Base-by-base conservation (phyloP, 2,113 vertebrate genomes). In the human (Homo sapiens) region DNA sequence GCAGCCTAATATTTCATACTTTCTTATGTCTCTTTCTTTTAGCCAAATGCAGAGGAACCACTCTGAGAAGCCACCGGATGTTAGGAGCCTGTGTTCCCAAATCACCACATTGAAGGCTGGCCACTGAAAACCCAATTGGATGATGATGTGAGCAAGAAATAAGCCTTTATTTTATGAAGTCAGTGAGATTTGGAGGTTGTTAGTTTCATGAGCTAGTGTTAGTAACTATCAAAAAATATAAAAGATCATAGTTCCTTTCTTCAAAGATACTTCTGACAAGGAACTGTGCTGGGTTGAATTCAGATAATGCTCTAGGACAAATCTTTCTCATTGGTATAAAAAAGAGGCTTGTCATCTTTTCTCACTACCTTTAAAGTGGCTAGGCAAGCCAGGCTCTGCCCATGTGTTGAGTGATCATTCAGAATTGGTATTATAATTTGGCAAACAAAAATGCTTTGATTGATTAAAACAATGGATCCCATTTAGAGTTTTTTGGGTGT, bases 391-490 rank as follows among this genome's bases (percentile, higher is more conserved):
- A 88, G 45, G 32, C 12, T 55, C 87, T 52, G 9, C 50, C 32
- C 66, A 70, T 4, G 10, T 50, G 72, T 79, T n/a, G 40, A 35
- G 35, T 75, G 86, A 93, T 48, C 61, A 75, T 88, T 73, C 52
- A 76, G 79, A 97, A 72, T 64, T 76, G 17, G 73, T 72, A 75
- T 85, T 92, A 70, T 76, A 93, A 89, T 85, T 92, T 66, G 83
- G 66, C 17, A 89, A 45, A 91, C 40, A 92, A n/a, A n/a, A 89
- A 90, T 45, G 50, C 25, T 57, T 92, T 40, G 40, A 79, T n/a
- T 66, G 80, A 93, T 93, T 93, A 3, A 83, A 94, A 94, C 72
- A 30, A 48, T 59, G 79, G 38, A 76, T 64, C 6, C 75, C 43
- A 89, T 27, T 18, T 73, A 83, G 52, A 88, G 16, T 52, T 95